Evolutionary conservation across 2,888 invertebrate species (phyloP).

Genomic region (Drosophila cracens): DNA sequence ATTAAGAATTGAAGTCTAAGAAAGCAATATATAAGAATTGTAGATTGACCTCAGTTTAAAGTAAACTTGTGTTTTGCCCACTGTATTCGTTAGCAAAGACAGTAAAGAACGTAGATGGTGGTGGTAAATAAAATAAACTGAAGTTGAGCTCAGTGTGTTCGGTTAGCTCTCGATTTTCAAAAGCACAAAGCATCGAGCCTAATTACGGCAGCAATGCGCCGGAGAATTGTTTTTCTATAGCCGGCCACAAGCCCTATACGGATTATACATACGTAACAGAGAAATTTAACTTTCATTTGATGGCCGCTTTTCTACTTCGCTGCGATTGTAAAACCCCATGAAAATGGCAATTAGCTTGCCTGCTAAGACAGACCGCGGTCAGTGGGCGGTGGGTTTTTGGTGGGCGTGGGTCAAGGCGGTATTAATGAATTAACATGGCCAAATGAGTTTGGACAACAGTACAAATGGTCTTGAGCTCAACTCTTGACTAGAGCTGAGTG

Average conservation of each 20-base stretch:
- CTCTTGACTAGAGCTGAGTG: slow-evolving; percentile 41
- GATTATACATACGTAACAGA: slow-evolving; percentile 22
- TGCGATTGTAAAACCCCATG: slow-evolving; percentile 60
- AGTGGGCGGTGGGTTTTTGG: no score
- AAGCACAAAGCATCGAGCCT: slow-evolving; percentile 75
- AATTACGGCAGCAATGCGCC: slow-evolving; percentile 82
- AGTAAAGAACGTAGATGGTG: slow-evolving; percentile 18
- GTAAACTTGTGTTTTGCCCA: neutral
- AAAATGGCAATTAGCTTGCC: slow-evolving; percentile 73
- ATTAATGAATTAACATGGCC: slow-evolving; percentile 80
- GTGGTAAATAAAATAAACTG: slow-evolving; percentile 48
- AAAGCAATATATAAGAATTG: neutral
- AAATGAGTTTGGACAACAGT: slow-evolving; percentile 73
- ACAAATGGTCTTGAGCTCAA: slow-evolving; percentile 61
- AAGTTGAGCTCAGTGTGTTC: slow-evolving; percentile 19
- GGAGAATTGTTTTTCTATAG: slow-evolving; percentile 76
- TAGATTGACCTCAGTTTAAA: neutral
- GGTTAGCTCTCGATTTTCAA: slow-evolving; percentile 51
- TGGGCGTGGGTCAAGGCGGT: slow-evolving; percentile 51
- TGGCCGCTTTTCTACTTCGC: slow-evolving; percentile 12
- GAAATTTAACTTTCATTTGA: slow-evolving; percentile 57
- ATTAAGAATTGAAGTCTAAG: neutral
- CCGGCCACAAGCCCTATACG: slow-evolving; percentile 24
- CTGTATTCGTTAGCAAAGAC: slow-evolving; percentile 26
- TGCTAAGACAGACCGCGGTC: slow-evolving; percentile 43